phyloP scores from a whole-genome alignment of 2,113 vertebrate species.

The Campylorhamphus procurvoides region DNA sequence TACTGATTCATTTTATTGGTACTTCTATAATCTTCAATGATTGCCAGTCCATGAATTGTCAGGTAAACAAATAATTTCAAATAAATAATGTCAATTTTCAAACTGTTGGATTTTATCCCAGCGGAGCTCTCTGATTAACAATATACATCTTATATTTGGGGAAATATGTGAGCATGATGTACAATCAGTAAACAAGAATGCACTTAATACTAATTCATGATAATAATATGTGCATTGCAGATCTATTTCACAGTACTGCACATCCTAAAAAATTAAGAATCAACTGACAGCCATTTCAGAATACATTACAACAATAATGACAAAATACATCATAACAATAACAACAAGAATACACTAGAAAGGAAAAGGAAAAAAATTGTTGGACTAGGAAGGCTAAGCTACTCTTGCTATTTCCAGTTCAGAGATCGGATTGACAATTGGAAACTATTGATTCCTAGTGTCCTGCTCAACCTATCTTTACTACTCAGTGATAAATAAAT shows the following conservation, averaged over 20 bases:
- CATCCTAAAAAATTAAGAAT: background rate
- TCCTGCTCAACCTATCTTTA: background rate
- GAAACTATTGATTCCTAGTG: background rate
- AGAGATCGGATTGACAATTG: background rate
- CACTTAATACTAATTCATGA: background rate
- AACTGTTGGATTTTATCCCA: background rate
- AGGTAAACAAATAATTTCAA: background rate
- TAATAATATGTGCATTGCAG: background rate
- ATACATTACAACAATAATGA: background rate
- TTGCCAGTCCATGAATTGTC: background rate
- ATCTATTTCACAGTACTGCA: background rate
- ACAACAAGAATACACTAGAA: background rate
- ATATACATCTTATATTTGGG: background rate
- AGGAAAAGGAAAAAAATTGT: background rate
- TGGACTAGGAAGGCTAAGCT: background rate
- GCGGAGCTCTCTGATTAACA: background rate
- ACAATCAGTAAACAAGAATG: background rate
- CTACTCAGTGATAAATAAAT: background rate
- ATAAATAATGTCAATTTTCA: background rate
- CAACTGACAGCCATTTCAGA: background rate
- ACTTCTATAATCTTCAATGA: background rate
- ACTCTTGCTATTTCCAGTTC: background rate
- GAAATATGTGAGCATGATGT: background rate
- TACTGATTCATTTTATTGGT: background rate
- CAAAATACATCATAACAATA: background rate